A percentile compares a stretch with the other conserved stretches of the same genome.
Evolutionary conservation across 2,888 invertebrate genomes (phyloP).

Genomic region (Tyria jacobaeae): DNA sequence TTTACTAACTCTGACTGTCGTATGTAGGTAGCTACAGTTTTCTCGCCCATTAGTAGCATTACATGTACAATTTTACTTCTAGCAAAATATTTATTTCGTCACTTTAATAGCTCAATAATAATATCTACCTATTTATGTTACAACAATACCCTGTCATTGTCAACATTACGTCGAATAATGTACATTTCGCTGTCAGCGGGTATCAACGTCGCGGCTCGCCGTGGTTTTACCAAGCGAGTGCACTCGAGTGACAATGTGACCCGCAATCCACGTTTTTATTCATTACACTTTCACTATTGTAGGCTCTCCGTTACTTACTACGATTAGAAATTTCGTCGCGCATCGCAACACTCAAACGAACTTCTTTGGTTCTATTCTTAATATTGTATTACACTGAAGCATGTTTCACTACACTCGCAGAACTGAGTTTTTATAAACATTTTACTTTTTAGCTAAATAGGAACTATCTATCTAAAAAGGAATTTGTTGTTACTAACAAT

Average conservation of each 20-base stretch:
- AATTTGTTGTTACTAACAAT: conserved; percentile 9
- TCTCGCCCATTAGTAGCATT: background rate
- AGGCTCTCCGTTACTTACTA: conserved; percentile 55
- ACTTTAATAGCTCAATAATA: conserved; percentile 39
- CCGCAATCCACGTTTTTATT: conserved; percentile 58
- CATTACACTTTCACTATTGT: conserved; percentile 62
- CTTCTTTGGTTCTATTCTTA: conserved; percentile 62
- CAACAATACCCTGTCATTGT: conserved; percentile 37
- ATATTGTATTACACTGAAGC: conserved; percentile 26
- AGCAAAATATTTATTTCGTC: conserved; percentile 33
- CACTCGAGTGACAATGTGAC: conserved; percentile 52
- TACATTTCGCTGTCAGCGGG: conserved; percentile 37
- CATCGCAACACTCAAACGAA: conserved; percentile 49
- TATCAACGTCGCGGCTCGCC: conserved; percentile 2
- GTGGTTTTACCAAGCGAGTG: conserved; percentile 18
- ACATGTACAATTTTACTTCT: conserved; percentile 32
- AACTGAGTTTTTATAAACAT: conserved; percentile 16
- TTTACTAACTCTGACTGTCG: background rate
- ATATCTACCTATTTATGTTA: conserved; percentile 36
- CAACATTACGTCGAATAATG: conserved; percentile 41
- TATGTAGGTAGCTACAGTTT: background rate
- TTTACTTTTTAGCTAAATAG: conserved; percentile 10
- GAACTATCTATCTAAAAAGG: background rate
- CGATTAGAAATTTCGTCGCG: conserved; percentile 63
- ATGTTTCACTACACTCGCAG: conserved; percentile 16